Evolutionary conservation across 2,797 vertebrate species (phyloP).

Genomic region (Karalla daura): DNA sequence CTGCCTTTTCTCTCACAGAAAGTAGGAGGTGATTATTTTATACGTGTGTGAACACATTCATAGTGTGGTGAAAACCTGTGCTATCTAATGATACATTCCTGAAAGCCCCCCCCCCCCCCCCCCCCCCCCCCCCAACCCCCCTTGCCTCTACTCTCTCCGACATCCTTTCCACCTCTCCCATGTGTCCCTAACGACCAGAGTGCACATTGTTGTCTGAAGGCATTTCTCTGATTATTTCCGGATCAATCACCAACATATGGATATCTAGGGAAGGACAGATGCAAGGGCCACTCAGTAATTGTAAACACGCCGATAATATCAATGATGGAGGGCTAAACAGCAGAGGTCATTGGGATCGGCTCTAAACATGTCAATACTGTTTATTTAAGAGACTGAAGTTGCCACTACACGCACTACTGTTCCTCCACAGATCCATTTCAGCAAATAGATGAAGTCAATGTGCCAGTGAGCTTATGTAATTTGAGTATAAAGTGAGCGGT

Average conservation of each 20-base stretch:
- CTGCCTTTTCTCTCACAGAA: not conserved
- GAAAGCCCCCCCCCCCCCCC: not conserved
- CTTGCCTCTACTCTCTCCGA: too few relatives aligned
- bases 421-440: conserved; percentile 57
- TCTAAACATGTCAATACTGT: conserved; percentile 78
- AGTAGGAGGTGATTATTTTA: not conserved
- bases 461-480: conserved; percentile 56
- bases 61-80: not conserved
- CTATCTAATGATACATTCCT: conserved; percentile 9
- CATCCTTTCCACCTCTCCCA: not conserved
- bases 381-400: conserved; percentile 68
- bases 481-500: conserved; percentile 57
- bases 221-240: conserved; percentile 59
- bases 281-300: conserved; percentile 52
- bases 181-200: conserved; percentile 31
- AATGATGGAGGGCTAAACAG: conserved; percentile 63
- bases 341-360: conserved; percentile 59
- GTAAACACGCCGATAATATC: conserved; percentile 78
- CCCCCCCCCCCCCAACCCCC: not conserved
- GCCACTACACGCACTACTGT: conserved; percentile 4
- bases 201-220: conserved; percentile 59
- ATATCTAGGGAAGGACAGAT: conserved; percentile 60
- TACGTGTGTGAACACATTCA: conserved; percentile 1
- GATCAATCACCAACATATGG: conserved; percentile 68
- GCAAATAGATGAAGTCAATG: conserved; percentile 62